Conservation (phyloP, 2,888 invertebrate genomes). For the Criorhina ranunculi region DNA sequence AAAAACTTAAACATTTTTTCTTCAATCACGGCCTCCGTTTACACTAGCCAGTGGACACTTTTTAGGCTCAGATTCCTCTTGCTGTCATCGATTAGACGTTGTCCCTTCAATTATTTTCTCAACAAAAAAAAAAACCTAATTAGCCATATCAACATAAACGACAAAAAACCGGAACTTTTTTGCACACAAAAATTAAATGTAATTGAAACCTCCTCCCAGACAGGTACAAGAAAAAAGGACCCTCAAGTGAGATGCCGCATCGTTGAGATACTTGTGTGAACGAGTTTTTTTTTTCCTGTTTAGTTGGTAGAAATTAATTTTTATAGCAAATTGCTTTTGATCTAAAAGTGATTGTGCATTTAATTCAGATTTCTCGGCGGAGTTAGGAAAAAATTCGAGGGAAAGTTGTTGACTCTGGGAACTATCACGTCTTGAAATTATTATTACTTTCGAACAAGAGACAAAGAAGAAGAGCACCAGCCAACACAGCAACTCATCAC, state of each 20-base stretch:
- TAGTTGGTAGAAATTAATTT: not conserved
- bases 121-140: slow-evolving; percentile 38
- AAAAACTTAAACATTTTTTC: slow-evolving; percentile 5
- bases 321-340: slow-evolving; percentile 22
- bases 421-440: slow-evolving; percentile 34
- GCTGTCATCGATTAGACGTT: slow-evolving; percentile 33
- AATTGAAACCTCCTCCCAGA: slow-evolving; percentile 42
- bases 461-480: slow-evolving; percentile 12
- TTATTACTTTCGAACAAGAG: not conserved
- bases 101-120: slow-evolving; percentile 20
- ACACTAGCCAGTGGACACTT: slow-evolving; percentile 1
- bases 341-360: not conserved
- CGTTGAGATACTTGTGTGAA: slow-evolving; percentile 58
- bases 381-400: slow-evolving; percentile 9
- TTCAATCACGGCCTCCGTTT: not conserved
- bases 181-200: slow-evolving; percentile 34
- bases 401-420: slow-evolving; percentile 39
- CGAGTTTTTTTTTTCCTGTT: not conserved
- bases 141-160: slow-evolving; percentile 41
- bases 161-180: not conserved
- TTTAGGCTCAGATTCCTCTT: not conserved
- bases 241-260: slow-evolving; percentile 29
- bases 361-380: not conserved
- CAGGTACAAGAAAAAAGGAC: slow-evolving; percentile 35
- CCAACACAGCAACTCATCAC: slow-evolving; percentile 26